Conservation (phyloP, 2,797 vertebrate species). For the Mus minutoides region DNA sequence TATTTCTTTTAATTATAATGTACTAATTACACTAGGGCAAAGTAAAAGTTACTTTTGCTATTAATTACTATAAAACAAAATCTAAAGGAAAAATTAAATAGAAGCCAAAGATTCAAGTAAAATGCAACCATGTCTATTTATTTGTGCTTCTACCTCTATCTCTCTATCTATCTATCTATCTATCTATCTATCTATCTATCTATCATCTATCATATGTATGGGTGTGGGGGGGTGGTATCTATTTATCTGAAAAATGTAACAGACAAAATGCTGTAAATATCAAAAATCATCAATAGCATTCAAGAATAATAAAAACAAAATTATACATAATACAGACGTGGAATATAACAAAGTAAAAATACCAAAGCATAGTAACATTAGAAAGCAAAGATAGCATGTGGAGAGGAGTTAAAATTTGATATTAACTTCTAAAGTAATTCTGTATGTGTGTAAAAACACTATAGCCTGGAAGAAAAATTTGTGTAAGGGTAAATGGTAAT, state of each 20-base stretch:
- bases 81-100: not conserved
- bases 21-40: not conserved
- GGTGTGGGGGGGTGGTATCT: not conserved
- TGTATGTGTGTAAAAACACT: conserved; percentile 2
- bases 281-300: not conserved
- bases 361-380: not conserved
- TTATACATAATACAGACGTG: conserved; percentile 17
- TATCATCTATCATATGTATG: not conserved
- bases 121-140: not conserved
- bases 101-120: not conserved
- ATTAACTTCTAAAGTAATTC: conserved; percentile 63
- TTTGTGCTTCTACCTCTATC: not conserved
- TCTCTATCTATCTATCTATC: not conserved
- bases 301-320: not conserved
- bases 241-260: not conserved
- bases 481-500: conserved; percentile 10
- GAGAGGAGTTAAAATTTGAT: conserved; percentile 49
- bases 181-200: not conserved
- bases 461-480: conserved; percentile 44
- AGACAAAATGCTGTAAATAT: not conserved
- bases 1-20: not conserved
- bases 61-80: not conserved
- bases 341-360: conserved; percentile 35
- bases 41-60: conserved; percentile 1
- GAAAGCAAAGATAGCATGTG: not conserved